Base-by-base conservation (phyloP, 1,140 invertebrate genomes). In the Zaprionus davidi region DNA sequence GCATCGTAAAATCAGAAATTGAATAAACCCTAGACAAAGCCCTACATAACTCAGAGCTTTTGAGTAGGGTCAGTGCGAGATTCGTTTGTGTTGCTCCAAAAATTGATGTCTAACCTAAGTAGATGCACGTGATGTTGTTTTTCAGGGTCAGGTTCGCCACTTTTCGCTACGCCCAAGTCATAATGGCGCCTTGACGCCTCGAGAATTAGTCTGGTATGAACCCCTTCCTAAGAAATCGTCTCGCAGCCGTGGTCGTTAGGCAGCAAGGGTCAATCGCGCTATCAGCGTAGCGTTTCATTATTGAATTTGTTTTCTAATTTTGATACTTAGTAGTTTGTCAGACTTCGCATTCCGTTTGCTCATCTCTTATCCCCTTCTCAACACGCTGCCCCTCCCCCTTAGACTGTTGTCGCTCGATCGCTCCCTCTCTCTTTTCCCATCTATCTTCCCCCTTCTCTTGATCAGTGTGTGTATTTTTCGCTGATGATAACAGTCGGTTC, bases 301-400 rank as follows among this genome's bases (percentile, higher is more conserved):
- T 88, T 81, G 71, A 88, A 88, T 88, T 78, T 84, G 71, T 84
- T 88, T 90, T 88, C 71, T 79, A 79, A 85, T 75, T 69, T 59
- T 5, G 56, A 11, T 62, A 62, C 6, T 44, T 7, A 44, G 41
- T 59, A 62, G 49, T 49, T 53, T 36, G 51, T 38, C 49, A 71
- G 79, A 70, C 69, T 74, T 69, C 49, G 72, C 62, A 44, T 62
- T 49, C 55, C 62, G 51, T 69, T 79, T 63, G 64, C 68, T 67
- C 64, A 82, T 73, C 36, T 26, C 41, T 7, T n/a, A 17, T 26
- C 31, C 31, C 31, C 9, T 34, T 34, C 12, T 58, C 41, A 17
- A 20, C n/a, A n/a, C 24, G 38, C 65, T 55, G 53, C 34, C 51
- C 28, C 69, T 49, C 55, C 26, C n/a, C 26, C 38, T 46, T 22